Evolutionary conservation across 2,797 vertebrate species (phyloP), one percentile per base, ranked within the genome.

Genomic region (Brotula barbata): DNA sequence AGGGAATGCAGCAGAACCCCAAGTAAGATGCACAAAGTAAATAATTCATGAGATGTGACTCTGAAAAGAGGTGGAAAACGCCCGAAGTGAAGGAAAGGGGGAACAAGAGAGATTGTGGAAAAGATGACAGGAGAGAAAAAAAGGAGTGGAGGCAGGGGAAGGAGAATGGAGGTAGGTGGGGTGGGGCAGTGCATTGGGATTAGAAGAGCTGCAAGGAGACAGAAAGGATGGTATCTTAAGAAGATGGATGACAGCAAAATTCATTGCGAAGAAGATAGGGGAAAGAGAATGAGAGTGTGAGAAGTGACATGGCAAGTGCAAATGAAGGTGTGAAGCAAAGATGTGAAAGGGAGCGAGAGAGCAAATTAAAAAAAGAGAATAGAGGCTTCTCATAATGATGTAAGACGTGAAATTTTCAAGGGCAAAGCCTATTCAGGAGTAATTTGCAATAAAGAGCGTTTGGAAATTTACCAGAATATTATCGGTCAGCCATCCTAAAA

Each of bases 41-140:
- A 89, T 89, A 87, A 90, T 91, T 85, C 78, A 88, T 86, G 73
- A 85, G 71, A 59, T 56, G 75, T 53, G 76, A 85, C 75, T 84
- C 78, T 68, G 41, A 60, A 69, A 82, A 68, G 69, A 83, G 78
- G 71, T 45, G 44, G 73, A 85, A 78, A 77, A 81, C 55, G 63
- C 80, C 78, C 66, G 14, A 13, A 68, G 77, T 77, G 77, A 52
- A 66, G 64, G 20, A 48, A 40, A 58, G 36, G 39, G 49, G 36
- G 7, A 50, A 50, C 21, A 40, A 43, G 15, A 31, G 37, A 64
- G 48, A 19, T 60, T 44, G 64, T 40, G 55, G 12, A 20, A 52
- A 49, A 50, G 58, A 77, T 71, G 67, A 58, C 74, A 53, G 50
- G 46, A 63, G 40, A 36, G 0, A 11, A 25, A 53, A 19, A 50